phyloP scores from a whole-genome alignment of 2,797 vertebrate genomes.

The Neosalanx taihuensis region DNA sequence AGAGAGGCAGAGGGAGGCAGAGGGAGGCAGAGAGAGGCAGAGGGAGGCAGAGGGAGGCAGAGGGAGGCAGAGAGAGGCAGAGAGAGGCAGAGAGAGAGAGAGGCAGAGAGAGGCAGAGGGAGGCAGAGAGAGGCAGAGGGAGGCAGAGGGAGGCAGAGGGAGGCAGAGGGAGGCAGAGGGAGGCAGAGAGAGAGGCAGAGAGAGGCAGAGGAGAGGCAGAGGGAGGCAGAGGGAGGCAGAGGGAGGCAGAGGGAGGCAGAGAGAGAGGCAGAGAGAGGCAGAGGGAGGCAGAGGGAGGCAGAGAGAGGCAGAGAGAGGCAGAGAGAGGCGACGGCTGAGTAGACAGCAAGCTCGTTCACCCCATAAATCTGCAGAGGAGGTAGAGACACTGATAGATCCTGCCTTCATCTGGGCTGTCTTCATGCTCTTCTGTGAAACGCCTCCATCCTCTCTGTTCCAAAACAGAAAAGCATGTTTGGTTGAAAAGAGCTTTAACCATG shows the following conservation, averaged over 20 bases:
- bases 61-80: no score
- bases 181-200: no score
- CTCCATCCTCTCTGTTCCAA: conserved; percentile 16
- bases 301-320: conserved; percentile 31
- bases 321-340: neutral
- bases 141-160: no score
- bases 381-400: conserved; percentile 51
- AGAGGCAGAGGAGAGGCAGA: no score
- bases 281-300: neutral
- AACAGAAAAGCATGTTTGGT: conserved; percentile 8
- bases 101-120: no score
- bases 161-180: no score
- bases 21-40: no score
- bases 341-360: conserved; percentile 35
- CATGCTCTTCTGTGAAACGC: conserved; percentile 30
- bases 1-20: no score
- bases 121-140: no score
- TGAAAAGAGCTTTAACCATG: conserved; percentile 11
- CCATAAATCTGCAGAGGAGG: conserved; percentile 56
- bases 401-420: conserved; percentile 46
- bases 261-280: neutral
- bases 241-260: neutral
- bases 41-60: no score
- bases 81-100: no score
- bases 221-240: no score